phyloP scores from a whole-genome alignment of 2,797 vertebrate species.

The Microhierax caerulescens region DNA sequence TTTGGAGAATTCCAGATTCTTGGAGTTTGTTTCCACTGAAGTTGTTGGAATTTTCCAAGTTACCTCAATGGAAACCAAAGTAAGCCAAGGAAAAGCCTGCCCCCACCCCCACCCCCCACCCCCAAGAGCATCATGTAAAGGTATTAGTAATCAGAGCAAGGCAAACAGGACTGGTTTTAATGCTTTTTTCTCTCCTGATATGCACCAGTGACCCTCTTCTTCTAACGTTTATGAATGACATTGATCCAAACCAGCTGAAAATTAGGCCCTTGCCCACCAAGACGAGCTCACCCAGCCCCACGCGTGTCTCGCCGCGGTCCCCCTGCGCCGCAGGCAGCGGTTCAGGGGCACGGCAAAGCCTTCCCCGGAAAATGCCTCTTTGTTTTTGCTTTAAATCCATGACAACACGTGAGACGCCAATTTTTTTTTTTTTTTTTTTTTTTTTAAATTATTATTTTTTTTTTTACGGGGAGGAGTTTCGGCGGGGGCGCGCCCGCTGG shows the following conservation, averaged over 20 bases:
- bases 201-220: neutral
- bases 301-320: accelerated
- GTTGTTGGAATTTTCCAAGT: slow-evolving; percentile 31
- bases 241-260: neutral
- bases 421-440: neutral
- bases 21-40: neutral
- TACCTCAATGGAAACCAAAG: slow-evolving; percentile 45
- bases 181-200: neutral
- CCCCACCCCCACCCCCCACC: no score
- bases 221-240: neutral
- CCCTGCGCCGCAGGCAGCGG: neutral
- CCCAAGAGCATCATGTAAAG: neutral
- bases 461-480: neutral
- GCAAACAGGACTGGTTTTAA: neutral
- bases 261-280: accelerated
- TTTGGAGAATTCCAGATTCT: slow-evolving; percentile 26
- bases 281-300: accelerated
- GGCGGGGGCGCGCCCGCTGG: neutral
- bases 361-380: neutral
- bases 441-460: neutral
- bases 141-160: neutral
- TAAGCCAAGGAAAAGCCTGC: slow-evolving; percentile 17
- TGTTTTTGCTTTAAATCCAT: neutral
- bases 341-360: neutral
- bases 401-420: neutral